Evolutionary conservation across 2,888 invertebrate species (phyloP), one percentile per base, ranked within the genome.

Genomic region (Onthophagus sagittarius): DNA sequence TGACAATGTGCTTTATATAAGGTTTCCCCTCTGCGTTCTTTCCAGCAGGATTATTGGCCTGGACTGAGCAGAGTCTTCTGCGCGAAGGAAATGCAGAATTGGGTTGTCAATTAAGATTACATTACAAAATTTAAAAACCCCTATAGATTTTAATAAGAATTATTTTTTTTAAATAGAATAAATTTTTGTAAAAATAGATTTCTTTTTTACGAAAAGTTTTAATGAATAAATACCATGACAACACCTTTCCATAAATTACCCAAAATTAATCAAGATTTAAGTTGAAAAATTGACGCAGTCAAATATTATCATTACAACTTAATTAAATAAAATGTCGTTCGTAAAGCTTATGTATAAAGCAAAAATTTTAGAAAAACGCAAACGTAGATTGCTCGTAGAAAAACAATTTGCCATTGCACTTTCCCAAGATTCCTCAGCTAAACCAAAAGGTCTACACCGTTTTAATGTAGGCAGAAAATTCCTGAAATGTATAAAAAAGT

Each of bases 321-420:
- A 62, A 31, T 33, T 31, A 14, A 15, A 64, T 63, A 69, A 71
- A 32, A 80, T 80, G 80, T 77, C 81, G 74, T 82, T 81, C 74
- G 72, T 78, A 15, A 76, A 88, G 73, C 84, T 89, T 73, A 81
- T 90, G 9, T 86, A 88, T 82, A 88, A 89, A 82, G 89, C 90
- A 62, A 82, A 86, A 23, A 86, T 85, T 15, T 84, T 90, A 69
- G 87, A 88, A 79, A 87, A 86, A 79, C 84, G 86, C 74, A 85
- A 87, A 79, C 78, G 81, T 65, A 83, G 83, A 64, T 88, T 90
- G 77, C 86, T 88, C 78, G 86, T 88, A 74, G 91, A 91, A 80
- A 91, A 91, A 81, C 80, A 87, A 62, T 87, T 87, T 73, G 88
- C 90, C 0, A 84, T 90, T 65, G 82, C 86, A 77, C 80, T 86